Evolutionary conservation across 2,113 vertebrate species (phyloP).

Genomic region (Chloroceryle aenea): DNA sequence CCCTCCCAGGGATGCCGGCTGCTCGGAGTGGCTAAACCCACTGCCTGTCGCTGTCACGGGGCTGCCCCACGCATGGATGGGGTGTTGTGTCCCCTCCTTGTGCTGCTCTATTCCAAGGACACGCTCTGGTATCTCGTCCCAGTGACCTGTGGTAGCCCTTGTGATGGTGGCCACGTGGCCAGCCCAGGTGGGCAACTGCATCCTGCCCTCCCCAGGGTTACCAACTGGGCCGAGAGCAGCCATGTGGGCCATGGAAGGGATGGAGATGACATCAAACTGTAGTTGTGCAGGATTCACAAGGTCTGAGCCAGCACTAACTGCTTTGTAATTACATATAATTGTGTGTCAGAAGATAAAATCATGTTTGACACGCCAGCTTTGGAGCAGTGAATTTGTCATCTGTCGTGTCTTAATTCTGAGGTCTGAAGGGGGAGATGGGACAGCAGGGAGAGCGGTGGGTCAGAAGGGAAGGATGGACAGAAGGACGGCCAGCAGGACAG

Average conservation of each 20-base stretch:
- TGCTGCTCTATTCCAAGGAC: neutral
- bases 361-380: neutral
- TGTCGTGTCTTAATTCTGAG: neutral
- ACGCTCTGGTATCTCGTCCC: neutral
- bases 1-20: fast-evolving
- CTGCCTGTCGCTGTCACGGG: fast-evolving
- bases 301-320: neutral
- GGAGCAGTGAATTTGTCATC: neutral
- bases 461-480: neutral
- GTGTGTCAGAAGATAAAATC: neutral
- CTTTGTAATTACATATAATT: neutral
- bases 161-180: neutral
- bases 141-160: neutral
- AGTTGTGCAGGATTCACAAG: neutral
- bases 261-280: neutral
- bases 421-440: neutral
- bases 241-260: fast-evolving
- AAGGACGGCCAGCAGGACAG: neutral
- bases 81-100: no score
- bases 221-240: fast-evolving
- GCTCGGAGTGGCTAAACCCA: fast-evolving
- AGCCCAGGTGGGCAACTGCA: neutral
- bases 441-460: neutral
- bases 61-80: fast-evolving
- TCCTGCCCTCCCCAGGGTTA: neutral